Conservation (phyloP, 2,113 vertebrate species). For the Vimba vimba region DNA sequence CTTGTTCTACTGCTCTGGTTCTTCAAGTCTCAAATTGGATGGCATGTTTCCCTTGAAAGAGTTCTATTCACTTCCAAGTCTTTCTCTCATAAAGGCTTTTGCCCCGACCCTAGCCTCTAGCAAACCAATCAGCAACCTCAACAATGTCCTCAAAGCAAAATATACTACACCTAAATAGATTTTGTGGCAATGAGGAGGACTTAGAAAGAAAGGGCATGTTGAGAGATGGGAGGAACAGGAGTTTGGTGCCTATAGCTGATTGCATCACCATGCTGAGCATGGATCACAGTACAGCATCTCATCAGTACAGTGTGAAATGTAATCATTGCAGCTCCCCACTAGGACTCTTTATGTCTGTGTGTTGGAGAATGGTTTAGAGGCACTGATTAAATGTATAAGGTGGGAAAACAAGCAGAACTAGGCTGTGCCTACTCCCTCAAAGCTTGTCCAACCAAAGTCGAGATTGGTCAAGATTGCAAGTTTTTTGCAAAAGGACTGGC, state of each 20-base stretch:
- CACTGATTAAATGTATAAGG: slow-evolving; percentile 1
- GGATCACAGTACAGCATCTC: slow-evolving; percentile 13
- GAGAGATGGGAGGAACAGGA: slow-evolving; percentile 6
- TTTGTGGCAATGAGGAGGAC: background rate
- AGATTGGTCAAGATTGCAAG: background rate
- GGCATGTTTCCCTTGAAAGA: background rate
- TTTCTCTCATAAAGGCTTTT: background rate
- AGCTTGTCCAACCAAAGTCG: background rate
- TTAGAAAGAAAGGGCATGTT: no score
- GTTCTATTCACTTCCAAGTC: background rate
- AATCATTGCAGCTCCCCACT: slow-evolving; percentile 35
- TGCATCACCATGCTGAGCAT: slow-evolving; percentile 19
- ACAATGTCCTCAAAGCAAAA: background rate
- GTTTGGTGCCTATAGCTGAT: slow-evolving; percentile 25
- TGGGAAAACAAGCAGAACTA: slow-evolving; percentile 22
- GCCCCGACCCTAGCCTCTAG: background rate
- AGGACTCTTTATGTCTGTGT: background rate
- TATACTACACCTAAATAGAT: background rate
- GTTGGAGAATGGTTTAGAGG: background rate
- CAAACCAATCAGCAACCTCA: background rate
- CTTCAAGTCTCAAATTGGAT: background rate
- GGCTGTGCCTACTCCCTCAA: background rate
- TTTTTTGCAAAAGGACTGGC: background rate
- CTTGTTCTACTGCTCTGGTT: background rate
- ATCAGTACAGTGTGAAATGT: slow-evolving; percentile 37